Evolutionary conservation across 1,140 invertebrate genomes (phyloP).

Genomic region (Gerris buenoi): DNA sequence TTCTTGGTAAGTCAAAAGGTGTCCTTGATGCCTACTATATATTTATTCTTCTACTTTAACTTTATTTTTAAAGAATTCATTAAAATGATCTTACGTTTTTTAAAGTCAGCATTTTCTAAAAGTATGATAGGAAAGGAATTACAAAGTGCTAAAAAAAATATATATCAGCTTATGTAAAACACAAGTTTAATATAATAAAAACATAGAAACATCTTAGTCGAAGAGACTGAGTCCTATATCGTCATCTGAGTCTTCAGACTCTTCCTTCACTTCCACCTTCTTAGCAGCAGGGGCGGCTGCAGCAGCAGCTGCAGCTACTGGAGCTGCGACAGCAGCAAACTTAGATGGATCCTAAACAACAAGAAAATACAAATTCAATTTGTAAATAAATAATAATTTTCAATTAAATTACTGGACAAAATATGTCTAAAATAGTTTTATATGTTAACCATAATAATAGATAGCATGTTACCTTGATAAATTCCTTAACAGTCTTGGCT

Average conservation of each 20-base stretch:
- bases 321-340: constrained; percentile 59
- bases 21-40: no score
- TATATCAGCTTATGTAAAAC: no score
- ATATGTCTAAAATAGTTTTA: background rate
- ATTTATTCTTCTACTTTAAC: no score
- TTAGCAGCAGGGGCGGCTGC: constrained; percentile 40
- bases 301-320: constrained; percentile 41
- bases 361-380: background rate
- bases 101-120: no score
- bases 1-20: no score
- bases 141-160: no score
- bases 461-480: constrained; percentile 46
- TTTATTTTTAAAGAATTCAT: no score
- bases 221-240: constrained; percentile 96
- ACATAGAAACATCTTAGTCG: no score
- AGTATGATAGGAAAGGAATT: no score
- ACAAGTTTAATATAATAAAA: no score
- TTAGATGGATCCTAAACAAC: constrained; percentile 71
- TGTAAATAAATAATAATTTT: background rate
- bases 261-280: constrained; percentile 57
- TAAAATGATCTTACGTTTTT: no score
- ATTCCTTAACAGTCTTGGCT: constrained; percentile 83
- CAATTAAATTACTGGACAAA: background rate
- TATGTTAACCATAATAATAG: background rate
- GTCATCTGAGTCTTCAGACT: constrained; percentile 74